Evolutionary conservation across 1,140 invertebrate species (phyloP).

Genomic region (Berghia stephanieae): DNA sequence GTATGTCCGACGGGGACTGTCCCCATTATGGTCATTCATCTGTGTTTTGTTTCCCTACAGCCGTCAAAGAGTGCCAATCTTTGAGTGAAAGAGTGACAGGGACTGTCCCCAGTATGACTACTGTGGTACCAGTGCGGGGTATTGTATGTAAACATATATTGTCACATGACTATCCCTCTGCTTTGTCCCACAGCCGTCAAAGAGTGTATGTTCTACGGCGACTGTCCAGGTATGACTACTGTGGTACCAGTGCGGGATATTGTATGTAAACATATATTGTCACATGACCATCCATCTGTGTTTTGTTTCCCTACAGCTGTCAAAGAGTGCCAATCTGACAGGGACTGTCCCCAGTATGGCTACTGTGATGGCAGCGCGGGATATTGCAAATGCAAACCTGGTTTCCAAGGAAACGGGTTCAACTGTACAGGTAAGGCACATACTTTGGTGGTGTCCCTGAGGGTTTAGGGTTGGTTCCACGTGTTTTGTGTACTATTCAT

Average conservation of each 20-base stretch:
- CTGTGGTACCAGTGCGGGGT: not conserved
- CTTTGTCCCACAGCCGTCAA: not conserved
- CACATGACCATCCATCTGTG: not conserved
- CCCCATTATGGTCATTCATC: not conserved
- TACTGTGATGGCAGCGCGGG: not conserved
- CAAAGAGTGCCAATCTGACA: conserved; percentile 11
- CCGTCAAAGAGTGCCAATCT: too few relatives aligned
- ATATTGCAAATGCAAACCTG: conserved; percentile 14
- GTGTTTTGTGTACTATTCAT: too few relatives aligned
- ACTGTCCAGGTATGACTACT: too few relatives aligned
- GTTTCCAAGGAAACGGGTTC: conserved; percentile 16
- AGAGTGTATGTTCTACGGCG: not conserved
- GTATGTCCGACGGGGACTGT: not conserved
- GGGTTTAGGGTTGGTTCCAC: too few relatives aligned
- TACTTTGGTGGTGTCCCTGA: not conserved
- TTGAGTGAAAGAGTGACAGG: too few relatives aligned
- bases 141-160: not conserved
- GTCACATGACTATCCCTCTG: not conserved
- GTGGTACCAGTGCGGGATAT: too few relatives aligned
- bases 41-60: too few relatives aligned
- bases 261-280: not conserved
- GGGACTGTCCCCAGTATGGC: conserved; percentile 11
- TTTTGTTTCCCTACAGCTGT: not conserved
- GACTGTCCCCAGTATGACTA: too few relatives aligned
- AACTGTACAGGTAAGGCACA: conserved; percentile 18